Conservation (phyloP, 2,113 vertebrate species). For the Chelonoidis abingdonii region DNA sequence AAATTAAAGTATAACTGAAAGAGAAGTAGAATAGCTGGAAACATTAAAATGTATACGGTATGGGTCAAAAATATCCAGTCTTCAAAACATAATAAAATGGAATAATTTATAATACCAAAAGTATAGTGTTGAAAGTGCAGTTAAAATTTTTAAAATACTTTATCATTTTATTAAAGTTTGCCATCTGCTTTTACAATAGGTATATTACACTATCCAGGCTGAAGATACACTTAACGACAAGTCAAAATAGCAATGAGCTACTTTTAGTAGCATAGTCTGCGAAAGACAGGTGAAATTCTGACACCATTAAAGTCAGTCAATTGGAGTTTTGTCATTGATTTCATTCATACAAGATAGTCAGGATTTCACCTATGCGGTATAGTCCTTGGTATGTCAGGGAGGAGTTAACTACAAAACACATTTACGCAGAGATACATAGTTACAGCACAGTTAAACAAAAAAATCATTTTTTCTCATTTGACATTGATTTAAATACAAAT, state of each 20-base stretch:
- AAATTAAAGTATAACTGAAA: not conserved
- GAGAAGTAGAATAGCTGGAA: constrained; percentile 16
- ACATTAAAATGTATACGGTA: not conserved
- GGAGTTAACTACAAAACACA: not conserved
- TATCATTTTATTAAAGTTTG: not conserved
- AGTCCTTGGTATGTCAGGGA: not conserved
- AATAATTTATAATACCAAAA: not conserved
- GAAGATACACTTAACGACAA: not conserved
- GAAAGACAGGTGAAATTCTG: not conserved
- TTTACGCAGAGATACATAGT: not conserved
- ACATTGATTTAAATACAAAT: not conserved
- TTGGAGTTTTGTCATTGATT: not conserved
- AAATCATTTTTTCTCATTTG: not conserved
- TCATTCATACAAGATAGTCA: not conserved
- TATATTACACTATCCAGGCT: not conserved
- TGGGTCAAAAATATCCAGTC: constrained; percentile 37
- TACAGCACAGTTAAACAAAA: not conserved
- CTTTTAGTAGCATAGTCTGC: not conserved
- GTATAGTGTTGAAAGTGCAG: not conserved
- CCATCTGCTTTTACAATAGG: not conserved
- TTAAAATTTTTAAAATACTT: not conserved
- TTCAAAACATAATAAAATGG: not conserved
- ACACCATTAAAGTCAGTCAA: not conserved
- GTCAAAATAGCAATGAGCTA: not conserved
- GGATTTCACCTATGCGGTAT: not conserved